A percentile compares a stretch with the other conserved stretches of the same genome.
These are phyloP conservation scores for Zaprionus taronus DNA, from an alignment of 1,140 invertebrate species.

Conservation along the genomic window DNA sequence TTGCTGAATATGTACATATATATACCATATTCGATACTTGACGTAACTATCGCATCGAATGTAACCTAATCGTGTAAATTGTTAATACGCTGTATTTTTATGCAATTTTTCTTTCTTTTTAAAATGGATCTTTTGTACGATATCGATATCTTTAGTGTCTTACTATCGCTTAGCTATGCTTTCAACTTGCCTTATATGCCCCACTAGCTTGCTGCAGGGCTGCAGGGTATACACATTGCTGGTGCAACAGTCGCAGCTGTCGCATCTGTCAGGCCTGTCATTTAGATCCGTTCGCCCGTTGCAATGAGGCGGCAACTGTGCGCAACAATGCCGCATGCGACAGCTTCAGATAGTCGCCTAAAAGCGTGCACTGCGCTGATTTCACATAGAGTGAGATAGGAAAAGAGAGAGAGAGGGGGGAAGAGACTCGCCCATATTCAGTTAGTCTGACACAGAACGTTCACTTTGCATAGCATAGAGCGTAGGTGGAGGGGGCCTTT, in stretches of 20 bases:
- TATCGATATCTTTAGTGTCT: not conserved
- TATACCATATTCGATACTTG: too few species aligned
- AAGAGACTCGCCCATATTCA: slow-evolving; percentile 11
- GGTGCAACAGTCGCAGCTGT: slow-evolving; percentile 31
- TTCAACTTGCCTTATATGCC: not conserved
- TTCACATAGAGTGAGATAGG: slow-evolving; percentile 15
- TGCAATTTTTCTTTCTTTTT: not conserved
- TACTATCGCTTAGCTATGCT: not conserved
- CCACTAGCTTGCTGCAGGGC: not conserved
- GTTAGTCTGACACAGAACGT: slow-evolving; percentile 3
- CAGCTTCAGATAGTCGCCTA: slow-evolving; percentile 33
- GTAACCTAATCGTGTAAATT: too few species aligned
- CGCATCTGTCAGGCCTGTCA: slow-evolving; percentile 38
- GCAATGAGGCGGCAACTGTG: slow-evolving; percentile 28
- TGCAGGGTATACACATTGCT: not conserved
- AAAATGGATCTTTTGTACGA: not conserved
- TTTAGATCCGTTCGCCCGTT: slow-evolving; percentile 26
- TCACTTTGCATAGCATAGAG: slow-evolving; percentile 24
- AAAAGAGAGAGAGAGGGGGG: not conserved
- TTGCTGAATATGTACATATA: too few species aligned
- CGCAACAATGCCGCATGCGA: slow-evolving; percentile 38
- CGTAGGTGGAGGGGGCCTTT: slow-evolving; percentile 36
- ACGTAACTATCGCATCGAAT: too few species aligned
- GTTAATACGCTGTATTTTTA: not conserved
- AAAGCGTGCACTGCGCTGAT: slow-evolving; percentile 45